A percentile compares a stretch with the other conserved stretches of the same genome.
Evolutionary conservation across 2,113 vertebrate genomes (phyloP).

Genomic region (Andinoacara biseriatus): DNA sequence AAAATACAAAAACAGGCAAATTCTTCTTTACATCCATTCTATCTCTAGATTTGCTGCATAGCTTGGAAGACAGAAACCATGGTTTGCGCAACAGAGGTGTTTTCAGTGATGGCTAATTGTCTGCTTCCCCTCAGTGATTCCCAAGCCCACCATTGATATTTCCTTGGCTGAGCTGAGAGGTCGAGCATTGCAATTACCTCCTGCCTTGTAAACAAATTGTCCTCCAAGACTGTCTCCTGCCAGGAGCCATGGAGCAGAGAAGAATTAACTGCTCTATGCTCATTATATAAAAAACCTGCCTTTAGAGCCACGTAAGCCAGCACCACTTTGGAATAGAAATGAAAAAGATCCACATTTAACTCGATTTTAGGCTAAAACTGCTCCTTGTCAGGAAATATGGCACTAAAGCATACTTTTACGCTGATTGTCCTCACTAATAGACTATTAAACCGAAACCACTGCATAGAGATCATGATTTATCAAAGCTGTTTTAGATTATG

Average conservation of each 20-base stretch:
- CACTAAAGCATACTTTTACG: background rate
- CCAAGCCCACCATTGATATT: constrained; percentile 57
- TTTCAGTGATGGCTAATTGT: constrained; percentile 63
- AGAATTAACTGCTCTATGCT: constrained; percentile 55
- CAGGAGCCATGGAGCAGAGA: constrained; percentile 46
- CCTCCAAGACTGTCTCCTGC: constrained; percentile 65
- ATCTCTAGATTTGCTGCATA: background rate
- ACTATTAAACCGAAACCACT: background rate
- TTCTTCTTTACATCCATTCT: background rate
- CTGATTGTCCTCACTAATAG: constrained; percentile 7
- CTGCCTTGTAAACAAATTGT: constrained; percentile 73
- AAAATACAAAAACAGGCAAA: background rate
- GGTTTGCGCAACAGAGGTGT: constrained; percentile 32
- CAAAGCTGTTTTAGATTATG: background rate
- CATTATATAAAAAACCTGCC: constrained; percentile 53
- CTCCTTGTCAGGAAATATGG: background rate
- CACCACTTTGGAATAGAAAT: constrained; percentile 29
- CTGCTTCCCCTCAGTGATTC: constrained; percentile 41
- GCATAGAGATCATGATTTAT: background rate
- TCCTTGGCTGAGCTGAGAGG: constrained; percentile 54
- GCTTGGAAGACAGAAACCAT: constrained; percentile 11
- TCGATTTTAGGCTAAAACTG: constrained; percentile 6
- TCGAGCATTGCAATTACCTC: constrained; percentile 63
- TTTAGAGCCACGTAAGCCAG: constrained; percentile 22
- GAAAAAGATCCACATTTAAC: constrained; percentile 16